Percentiles rank a stretch among this genome's conserved stretches.
These are phyloP conservation scores for Sitobion miscanthi DNA, from an alignment of 1,140 invertebrate genomes.

Conservation along the genomic window DNA sequence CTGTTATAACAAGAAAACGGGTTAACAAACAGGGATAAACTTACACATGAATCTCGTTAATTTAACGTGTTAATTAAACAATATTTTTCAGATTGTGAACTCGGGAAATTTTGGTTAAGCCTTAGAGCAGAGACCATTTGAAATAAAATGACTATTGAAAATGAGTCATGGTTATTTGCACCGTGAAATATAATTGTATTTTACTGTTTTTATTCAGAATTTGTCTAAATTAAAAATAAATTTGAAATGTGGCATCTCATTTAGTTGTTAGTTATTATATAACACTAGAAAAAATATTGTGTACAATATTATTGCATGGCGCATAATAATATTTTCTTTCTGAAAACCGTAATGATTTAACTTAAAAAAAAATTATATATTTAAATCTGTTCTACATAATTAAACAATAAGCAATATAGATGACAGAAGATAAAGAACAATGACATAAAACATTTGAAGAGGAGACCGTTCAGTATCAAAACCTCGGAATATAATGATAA, in stretches of 20 bases:
- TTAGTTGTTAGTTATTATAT: not conserved
- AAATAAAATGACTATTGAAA: not conserved
- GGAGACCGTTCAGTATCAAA: not conserved
- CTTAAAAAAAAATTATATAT: too few relatives aligned
- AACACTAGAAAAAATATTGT: not conserved
- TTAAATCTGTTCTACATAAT: not conserved
- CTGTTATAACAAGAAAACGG: not conserved
- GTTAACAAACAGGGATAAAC: not conserved
- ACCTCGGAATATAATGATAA: not conserved
- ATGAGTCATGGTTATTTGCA: not conserved
- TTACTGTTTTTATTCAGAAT: not conserved
- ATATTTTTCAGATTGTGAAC: not conserved
- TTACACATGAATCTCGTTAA: not conserved
- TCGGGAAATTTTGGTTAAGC: not conserved
- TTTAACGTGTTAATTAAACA: conserved; percentile 6
- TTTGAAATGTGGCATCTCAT: not conserved
- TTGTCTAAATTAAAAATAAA: not conserved
- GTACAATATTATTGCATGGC: not conserved
- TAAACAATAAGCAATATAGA: not conserved
- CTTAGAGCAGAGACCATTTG: not conserved
- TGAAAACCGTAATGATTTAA: too few relatives aligned
- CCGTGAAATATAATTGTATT: not conserved
- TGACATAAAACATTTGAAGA: not conserved
- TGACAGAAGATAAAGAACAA: not conserved
- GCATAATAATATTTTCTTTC: not conserved